phyloP scores from a whole-genome alignment of 2,888 invertebrate species.

The Eledona agricola region DNA sequence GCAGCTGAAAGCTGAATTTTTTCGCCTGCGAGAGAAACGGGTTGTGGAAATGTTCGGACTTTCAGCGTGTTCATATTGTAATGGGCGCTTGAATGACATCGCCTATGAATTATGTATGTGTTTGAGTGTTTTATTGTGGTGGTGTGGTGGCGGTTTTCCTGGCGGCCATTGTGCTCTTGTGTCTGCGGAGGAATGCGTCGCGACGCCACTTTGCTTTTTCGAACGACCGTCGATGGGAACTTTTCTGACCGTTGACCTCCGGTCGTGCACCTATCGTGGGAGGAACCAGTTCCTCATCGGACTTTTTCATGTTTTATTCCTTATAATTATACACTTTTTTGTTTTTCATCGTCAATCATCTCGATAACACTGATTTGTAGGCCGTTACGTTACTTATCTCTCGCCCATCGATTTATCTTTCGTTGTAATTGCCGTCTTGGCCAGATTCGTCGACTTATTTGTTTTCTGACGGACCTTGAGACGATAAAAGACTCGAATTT shows the following conservation, averaged over 20 bases:
- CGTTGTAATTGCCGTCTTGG: constrained; percentile 20
- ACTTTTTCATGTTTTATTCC: constrained; percentile 46
- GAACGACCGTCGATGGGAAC: constrained; percentile 7
- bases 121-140: constrained; percentile 15
- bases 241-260: constrained; percentile 21
- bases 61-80: constrained; percentile 44
- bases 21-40: constrained; percentile 38
- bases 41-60: constrained; percentile 37
- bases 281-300: constrained; percentile 57
- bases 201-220: constrained; percentile 37
- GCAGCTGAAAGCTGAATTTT: constrained; percentile 48
- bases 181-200: constrained; percentile 16
- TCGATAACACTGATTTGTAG: constrained; percentile 46
- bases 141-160: too few relatives aligned
- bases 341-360: constrained; percentile 62
- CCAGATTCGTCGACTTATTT: constrained; percentile 27
- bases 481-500: constrained; percentile 4
- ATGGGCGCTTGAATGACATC: constrained; percentile 50
- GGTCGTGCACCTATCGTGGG: constrained; percentile 58
- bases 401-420: constrained; percentile 28
- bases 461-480: constrained; percentile 1
- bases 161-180: constrained; percentile 24
- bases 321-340: constrained; percentile 60
- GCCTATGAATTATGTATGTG: constrained; percentile 52
- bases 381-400: constrained; percentile 24